Conservation (phyloP, 1,140 invertebrate genomes). For the Drosophila santomea region DNA sequence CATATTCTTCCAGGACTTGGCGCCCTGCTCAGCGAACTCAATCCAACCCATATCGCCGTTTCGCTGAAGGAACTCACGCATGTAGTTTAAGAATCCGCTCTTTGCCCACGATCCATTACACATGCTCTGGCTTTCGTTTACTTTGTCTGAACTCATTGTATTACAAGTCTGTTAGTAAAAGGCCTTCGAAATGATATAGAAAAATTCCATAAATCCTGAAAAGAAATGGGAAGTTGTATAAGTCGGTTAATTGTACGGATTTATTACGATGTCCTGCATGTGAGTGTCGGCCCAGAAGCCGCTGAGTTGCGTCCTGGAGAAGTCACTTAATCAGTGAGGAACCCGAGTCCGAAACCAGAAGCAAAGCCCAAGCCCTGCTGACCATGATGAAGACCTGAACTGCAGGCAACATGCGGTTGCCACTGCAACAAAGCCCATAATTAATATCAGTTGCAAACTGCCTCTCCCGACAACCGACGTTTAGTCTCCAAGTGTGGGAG, state of each 20-base stretch:
- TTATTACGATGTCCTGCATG: no score
- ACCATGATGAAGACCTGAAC: background rate
- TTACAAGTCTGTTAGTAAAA: background rate
- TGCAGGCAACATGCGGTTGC: constrained; percentile 16
- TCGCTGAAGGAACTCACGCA: background rate
- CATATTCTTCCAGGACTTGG: background rate
- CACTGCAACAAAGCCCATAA: constrained; percentile 66
- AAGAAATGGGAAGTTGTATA: background rate
- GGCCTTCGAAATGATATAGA: background rate
- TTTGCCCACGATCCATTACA: background rate
- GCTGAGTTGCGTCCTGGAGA: constrained; percentile 45
- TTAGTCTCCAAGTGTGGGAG: constrained; percentile 31
- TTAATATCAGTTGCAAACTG: constrained; percentile 68
- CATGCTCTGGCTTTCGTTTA: background rate
- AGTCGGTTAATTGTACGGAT: background rate
- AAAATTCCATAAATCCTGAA: background rate
- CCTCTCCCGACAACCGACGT: constrained; percentile 24
- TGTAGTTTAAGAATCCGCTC: background rate
- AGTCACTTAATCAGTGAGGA: constrained; percentile 58
- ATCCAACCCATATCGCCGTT: background rate
- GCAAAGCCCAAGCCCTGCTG: background rate
- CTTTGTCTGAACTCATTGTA: background rate
- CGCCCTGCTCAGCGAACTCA: background rate
- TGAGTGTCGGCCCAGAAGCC: constrained; percentile 18
- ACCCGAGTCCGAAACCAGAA: constrained; percentile 4